Evolutionary conservation across 2,113 vertebrate genomes (phyloP).

Genomic region (Campylomormyrus numenius): DNA sequence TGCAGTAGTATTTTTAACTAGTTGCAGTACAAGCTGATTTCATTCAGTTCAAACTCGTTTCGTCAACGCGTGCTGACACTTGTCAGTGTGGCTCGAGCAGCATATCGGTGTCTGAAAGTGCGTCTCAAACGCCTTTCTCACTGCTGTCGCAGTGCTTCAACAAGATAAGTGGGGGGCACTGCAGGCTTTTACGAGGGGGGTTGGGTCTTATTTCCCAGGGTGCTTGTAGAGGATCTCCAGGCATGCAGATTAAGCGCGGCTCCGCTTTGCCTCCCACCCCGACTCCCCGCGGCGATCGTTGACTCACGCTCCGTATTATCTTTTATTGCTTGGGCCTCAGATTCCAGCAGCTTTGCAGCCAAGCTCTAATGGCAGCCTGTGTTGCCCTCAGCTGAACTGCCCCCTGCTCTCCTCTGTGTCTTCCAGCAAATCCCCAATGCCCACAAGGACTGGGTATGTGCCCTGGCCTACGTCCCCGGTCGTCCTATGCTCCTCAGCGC

Average conservation of each 20-base stretch:
- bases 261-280: neutral
- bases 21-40: neutral
- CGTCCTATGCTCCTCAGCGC: constrained; percentile 87
- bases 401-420: neutral
- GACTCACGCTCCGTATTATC: neutral
- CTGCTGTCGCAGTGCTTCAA: neutral
- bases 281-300: neutral
- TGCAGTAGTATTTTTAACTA: neutral
- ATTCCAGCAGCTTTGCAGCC: neutral
- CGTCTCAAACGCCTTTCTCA: neutral
- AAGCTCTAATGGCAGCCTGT: neutral
- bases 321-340: neutral
- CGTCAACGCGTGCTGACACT: neutral
- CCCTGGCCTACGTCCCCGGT: constrained; percentile 81
- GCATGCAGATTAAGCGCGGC: neutral
- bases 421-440: constrained; percentile 93
- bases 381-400: neutral
- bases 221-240: constrained; percentile 9
- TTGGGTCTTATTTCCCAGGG: neutral
- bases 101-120: neutral
- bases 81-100: neutral
- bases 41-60: neutral
- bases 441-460: constrained; percentile 96
- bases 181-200: constrained; percentile 1
- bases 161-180: neutral